Conservation (phyloP, 2,797 vertebrate species). For the Trachurus trachurus region DNA sequence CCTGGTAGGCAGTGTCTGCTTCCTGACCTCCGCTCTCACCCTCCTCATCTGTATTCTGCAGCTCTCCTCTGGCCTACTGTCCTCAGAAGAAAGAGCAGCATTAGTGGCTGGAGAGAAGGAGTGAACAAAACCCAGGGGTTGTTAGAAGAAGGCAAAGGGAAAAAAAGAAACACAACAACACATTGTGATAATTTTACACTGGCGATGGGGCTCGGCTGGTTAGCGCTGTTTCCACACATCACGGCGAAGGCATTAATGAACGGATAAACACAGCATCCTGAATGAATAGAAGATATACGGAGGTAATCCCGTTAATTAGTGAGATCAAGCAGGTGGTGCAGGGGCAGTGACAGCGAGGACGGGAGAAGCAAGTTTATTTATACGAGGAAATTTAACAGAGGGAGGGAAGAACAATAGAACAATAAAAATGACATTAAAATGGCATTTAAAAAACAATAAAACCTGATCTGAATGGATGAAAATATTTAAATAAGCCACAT, state of each 20-base stretch:
- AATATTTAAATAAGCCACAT: too few species aligned
- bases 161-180: neutral
- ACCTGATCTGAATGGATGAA: too few species aligned
- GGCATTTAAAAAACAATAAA: too few species aligned
- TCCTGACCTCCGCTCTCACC: constrained; percentile 66
- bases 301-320: neutral
- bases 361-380: neutral
- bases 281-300: neutral
- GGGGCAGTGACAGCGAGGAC: neutral
- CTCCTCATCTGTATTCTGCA: constrained; percentile 66
- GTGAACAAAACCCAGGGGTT: neutral
- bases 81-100: constrained; percentile 29
- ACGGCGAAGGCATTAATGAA: neutral
- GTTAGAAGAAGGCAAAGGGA: neutral
- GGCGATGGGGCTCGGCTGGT: neutral
- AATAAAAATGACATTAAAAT: too few species aligned
- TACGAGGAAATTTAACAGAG: neutral
- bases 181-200: neutral
- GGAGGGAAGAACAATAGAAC: too few species aligned
- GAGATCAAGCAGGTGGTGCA: neutral
- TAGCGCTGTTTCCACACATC: neutral
- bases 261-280: neutral
- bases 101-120: constrained; percentile 34
- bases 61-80: constrained; percentile 39
- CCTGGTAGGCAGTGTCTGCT: constrained; percentile 46